Base-by-base conservation (phyloP, 2,797 vertebrate species). In the Muscicapa striata region DNA sequence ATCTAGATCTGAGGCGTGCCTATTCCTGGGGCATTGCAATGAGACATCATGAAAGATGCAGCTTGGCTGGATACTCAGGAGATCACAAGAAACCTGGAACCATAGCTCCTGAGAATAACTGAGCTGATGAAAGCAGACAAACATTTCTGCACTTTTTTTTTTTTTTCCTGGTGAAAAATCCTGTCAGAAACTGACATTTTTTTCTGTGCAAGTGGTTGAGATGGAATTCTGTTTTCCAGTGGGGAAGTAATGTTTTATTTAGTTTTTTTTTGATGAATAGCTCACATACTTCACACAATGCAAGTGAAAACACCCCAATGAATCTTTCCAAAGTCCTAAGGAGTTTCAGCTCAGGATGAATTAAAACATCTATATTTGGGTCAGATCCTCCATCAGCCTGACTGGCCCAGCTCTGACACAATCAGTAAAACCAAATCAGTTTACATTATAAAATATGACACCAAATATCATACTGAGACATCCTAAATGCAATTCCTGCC, bases 1-100 rank as follows among this genome's bases (percentile, higher is more conserved):
- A 80, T 67, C 7, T 16, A 89, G 86, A 93, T 95, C 86, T 84
- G 77, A 94, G 77, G 38, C 55, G 24, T 94, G 85, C n/a, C 80
- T 96, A 41, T 94, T 96, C 87, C 89, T 78, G 51, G 69, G 76
- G 80, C 76, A 34, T 54, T 92, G 76, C 87, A 88, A 55, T 84
- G 62, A 69, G 84, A 36, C 51, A 72, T 88, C 43, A 45, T 88
- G 91, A 95, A 95, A 89, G 74, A 93, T 73, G 67, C 54, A 93
- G 55, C 78, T 79, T 87, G 61, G 45, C 48, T 89, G 84, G 80
- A 67, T 94, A 77, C 85, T 90, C 81, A n/a, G 70, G 93, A 94
- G 83, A 89, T 94, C 92, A 95, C 70, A 90, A 92, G 93, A 95
- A 96, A 87, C 90, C 93, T 92, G 93, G 90, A 94, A 92, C 70